Conservation (phyloP, 2,888 invertebrate genomes). For the Ectobius pallidus region DNA sequence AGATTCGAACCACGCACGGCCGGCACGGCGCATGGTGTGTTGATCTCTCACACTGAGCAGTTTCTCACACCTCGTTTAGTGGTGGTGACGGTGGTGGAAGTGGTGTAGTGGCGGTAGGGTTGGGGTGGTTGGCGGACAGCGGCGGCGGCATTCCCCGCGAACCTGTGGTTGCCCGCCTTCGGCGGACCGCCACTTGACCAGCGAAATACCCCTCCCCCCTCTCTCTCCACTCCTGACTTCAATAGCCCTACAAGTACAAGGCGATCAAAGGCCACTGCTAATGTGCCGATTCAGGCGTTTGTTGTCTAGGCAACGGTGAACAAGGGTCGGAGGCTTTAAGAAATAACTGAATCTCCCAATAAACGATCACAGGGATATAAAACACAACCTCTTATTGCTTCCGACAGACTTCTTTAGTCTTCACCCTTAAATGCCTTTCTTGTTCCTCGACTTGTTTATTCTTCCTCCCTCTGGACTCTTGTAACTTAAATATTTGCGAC, state of each 20-base stretch:
- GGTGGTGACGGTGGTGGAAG: slow-evolving; percentile 5
- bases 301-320: neutral
- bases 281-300: neutral
- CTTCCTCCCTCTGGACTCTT: neutral
- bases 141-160: slow-evolving; percentile 18
- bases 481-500: too few relatives aligned
- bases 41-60: neutral
- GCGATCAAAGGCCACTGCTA: slow-evolving; percentile 27
- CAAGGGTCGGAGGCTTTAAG: neutral
- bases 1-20: too few relatives aligned
- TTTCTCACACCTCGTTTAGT: slow-evolving; percentile 4
- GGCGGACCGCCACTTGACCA: slow-evolving; percentile 28
- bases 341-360: neutral
- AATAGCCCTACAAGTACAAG: neutral
- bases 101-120: too few relatives aligned
- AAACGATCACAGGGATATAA: neutral
- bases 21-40: too few relatives aligned
- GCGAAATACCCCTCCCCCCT: neutral
- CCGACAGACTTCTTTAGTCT: neutral
- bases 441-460: neutral
- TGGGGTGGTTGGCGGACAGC: neutral
- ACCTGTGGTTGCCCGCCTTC: slow-evolving; percentile 26
- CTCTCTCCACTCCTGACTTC: neutral
- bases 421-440: neutral
- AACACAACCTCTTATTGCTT: neutral